phyloP scores from a whole-genome alignment of 2,888 invertebrate genomes.

The Notodonta dromedarius region DNA sequence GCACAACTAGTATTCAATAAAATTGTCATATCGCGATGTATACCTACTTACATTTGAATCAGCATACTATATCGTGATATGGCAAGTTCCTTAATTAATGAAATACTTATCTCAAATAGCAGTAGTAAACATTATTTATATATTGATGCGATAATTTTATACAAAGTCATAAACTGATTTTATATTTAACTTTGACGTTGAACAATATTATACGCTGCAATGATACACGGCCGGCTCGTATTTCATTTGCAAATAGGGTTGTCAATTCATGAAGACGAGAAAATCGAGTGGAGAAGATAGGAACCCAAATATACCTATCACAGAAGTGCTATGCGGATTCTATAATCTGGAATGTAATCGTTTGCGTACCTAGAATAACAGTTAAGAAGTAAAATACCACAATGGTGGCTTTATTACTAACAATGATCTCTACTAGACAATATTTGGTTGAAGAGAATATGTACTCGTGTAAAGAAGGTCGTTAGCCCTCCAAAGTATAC shows the following conservation, averaged over 20 bases:
- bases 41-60: too few relatives aligned
- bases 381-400: too few relatives aligned
- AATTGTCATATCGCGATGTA: too few relatives aligned
- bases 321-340: too few relatives aligned
- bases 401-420: too few relatives aligned
- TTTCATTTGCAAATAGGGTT: slow-evolving; percentile 3
- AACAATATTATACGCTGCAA: slow-evolving; percentile 1
- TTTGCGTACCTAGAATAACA: too few relatives aligned
- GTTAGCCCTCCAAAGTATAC: too few relatives aligned
- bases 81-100: not conserved
- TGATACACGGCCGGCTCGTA: not conserved
- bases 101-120: not conserved
- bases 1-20: too few relatives aligned
- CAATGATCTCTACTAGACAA: too few relatives aligned
- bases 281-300: not conserved
- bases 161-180: slow-evolving; percentile 4
- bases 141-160: slow-evolving; percentile 9
- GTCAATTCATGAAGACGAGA: not conserved
- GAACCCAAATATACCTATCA: not conserved
- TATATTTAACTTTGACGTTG: slow-evolving; percentile 6
- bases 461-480: too few relatives aligned
- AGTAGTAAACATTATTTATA: not conserved
- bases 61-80: not conserved
- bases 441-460: too few relatives aligned
- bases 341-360: too few relatives aligned